These are phyloP conservation scores for Nymphalis urticae DNA, from an alignment of 2,888 invertebrate species.

Conservation along the genomic window DNA sequence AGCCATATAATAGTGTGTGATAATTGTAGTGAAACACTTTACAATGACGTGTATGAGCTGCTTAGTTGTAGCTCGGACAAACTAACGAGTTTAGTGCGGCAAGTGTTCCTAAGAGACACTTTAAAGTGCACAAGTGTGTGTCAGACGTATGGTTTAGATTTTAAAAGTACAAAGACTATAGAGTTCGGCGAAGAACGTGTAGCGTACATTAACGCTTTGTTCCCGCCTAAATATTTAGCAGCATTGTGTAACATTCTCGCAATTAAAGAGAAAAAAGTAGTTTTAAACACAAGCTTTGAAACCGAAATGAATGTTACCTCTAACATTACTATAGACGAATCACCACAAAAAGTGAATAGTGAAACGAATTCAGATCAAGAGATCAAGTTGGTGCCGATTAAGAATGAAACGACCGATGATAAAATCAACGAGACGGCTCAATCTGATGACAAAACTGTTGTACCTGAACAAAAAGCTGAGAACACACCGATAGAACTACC, in stretches of 20 bases:
- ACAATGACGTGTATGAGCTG: slow-evolving; percentile 86
- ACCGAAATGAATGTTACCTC: slow-evolving; percentile 74
- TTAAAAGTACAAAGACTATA: slow-evolving; percentile 80
- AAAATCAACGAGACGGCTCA: slow-evolving; percentile 61
- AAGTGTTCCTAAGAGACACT: slow-evolving; percentile 83
- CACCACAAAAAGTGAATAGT: slow-evolving; percentile 56
- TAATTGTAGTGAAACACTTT: slow-evolving; percentile 87
- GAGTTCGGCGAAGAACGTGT: slow-evolving; percentile 74
- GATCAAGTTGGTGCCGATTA: slow-evolving; percentile 61
- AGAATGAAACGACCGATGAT: slow-evolving; percentile 60
- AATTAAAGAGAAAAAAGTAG: slow-evolving; percentile 84
- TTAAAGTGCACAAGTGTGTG: slow-evolving; percentile 84
- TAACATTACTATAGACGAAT: slow-evolving; percentile 70
- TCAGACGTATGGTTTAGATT: slow-evolving; percentile 83
- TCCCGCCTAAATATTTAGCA: slow-evolving; percentile 85
- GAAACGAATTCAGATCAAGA: slow-evolving; percentile 67
- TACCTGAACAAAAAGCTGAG: slow-evolving; percentile 53
- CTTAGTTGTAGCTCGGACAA: slow-evolving; percentile 86
- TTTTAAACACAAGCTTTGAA: slow-evolving; percentile 83
- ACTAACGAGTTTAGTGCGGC: slow-evolving; percentile 82
- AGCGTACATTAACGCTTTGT: slow-evolving; percentile 83
- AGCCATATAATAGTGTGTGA: slow-evolving; percentile 88
- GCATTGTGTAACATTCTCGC: slow-evolving; percentile 90
- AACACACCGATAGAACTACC: slow-evolving; percentile 54
- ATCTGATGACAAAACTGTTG: slow-evolving; percentile 54